Conservation (phyloP, 2,888 invertebrate species). For the Ariolimax columbianus region DNA sequence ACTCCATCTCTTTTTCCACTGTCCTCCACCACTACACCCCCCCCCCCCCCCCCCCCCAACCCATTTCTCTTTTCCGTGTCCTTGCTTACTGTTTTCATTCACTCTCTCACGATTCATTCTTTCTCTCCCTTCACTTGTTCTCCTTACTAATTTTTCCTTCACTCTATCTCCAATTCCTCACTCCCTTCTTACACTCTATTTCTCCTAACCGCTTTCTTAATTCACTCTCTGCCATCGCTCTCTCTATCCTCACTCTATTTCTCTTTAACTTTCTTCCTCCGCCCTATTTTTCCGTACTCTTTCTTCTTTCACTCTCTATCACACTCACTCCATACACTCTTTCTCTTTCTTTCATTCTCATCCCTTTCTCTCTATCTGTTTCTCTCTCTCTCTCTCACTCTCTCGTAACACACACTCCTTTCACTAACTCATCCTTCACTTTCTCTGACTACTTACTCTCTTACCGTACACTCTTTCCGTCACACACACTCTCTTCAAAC, state of each 20-base stretch:
- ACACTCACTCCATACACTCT: no score
- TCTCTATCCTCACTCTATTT: constrained; percentile 20
- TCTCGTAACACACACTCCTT: no score
- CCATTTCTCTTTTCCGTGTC: constrained; percentile 30
- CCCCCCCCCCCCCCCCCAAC: constrained; percentile 22
- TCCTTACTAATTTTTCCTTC: background rate
- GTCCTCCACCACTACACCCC: background rate
- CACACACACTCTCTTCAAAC: no score
- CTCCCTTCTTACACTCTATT: background rate
- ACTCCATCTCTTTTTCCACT: background rate
- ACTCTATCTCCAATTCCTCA: background rate
- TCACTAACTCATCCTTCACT: no score
- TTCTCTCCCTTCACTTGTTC: background rate
- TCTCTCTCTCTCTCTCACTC: no score
- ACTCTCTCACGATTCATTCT: background rate
- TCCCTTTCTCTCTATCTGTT: no score
- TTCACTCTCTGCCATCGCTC: constrained; percentile 20
- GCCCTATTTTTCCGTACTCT: no score
- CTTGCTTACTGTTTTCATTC: background rate
- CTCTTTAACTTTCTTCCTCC: no score
- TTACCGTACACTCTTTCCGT: no score
- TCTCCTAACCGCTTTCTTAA: background rate
- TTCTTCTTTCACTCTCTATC: no score
- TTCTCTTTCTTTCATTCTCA: no score
- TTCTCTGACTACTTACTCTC: no score